phyloP scores from a whole-genome alignment of 2,888 invertebrate species.

The Taphrorychus bicolor region DNA sequence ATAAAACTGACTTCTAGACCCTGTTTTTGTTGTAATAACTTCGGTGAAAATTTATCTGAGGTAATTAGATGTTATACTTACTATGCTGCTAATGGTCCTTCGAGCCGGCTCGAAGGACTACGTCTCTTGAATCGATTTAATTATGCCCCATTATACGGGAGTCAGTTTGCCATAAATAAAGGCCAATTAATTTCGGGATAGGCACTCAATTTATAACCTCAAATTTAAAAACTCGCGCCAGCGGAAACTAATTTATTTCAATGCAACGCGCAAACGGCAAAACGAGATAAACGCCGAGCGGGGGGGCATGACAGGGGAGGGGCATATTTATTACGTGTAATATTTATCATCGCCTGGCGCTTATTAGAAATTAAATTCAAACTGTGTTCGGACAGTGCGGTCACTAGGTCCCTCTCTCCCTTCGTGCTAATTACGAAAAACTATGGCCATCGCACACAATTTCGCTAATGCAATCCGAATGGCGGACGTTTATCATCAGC shows the following conservation, averaged over 20 bases:
- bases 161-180: too few species aligned
- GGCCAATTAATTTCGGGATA: too few species aligned
- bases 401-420: background rate
- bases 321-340: background rate
- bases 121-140: too few species aligned
- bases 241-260: background rate
- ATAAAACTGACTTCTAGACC: too few species aligned
- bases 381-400: background rate
- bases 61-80: too few species aligned
- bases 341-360: background rate
- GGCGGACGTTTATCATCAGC: background rate
- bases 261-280: background rate
- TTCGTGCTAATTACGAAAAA: background rate
- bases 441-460: background rate
- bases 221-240: background rate
- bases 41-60: too few species aligned
- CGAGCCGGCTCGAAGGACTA: too few species aligned
- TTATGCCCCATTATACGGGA: too few species aligned
- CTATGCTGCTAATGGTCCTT: too few species aligned
- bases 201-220: background rate
- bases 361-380: background rate
- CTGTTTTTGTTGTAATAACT: too few species aligned
- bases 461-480: background rate
- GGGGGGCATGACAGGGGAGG: background rate
- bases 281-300: background rate